These are phyloP conservation scores for Lucilia cuprina DNA, from an alignment of 1,140 invertebrate genomes.

Conservation along the genomic window DNA sequence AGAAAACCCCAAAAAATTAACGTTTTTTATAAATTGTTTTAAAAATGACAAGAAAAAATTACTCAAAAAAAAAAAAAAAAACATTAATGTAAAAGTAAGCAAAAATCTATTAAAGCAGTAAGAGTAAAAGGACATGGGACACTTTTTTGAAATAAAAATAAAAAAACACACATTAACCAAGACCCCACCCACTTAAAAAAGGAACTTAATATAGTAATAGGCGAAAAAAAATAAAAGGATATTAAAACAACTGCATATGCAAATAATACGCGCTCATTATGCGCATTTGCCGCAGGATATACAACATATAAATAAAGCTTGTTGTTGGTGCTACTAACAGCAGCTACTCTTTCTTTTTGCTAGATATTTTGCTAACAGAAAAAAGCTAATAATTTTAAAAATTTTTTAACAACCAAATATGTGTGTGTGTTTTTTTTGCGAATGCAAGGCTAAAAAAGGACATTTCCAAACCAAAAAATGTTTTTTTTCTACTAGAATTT, in stretches of 20 bases:
- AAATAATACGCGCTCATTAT: slow-evolving; percentile 55
- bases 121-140: neutral
- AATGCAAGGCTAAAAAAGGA: slow-evolving; percentile 10
- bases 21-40: neutral
- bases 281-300: slow-evolving; percentile 56
- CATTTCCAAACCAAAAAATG: neutral
- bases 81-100: neutral
- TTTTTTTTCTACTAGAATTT: neutral
- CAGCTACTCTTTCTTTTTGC: neutral
- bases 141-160: neutral
- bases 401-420: neutral
- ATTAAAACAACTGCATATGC: slow-evolving; percentile 28
- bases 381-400: slow-evolving; percentile 27
- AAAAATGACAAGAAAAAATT: neutral
- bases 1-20: neutral
- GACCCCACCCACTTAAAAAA: neutral
- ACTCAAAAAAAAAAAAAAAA: neutral
- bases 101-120: slow-evolving; percentile 13
- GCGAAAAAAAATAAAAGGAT: neutral
- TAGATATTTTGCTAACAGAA: neutral
- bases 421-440: neutral
- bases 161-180: neutral
- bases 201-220: neutral
- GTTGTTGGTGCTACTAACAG: neutral
- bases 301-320: slow-evolving; percentile 11